Evolutionary conservation across 2,797 vertebrate genomes (phyloP).

Genomic region (Dallia pectoralis): DNA sequence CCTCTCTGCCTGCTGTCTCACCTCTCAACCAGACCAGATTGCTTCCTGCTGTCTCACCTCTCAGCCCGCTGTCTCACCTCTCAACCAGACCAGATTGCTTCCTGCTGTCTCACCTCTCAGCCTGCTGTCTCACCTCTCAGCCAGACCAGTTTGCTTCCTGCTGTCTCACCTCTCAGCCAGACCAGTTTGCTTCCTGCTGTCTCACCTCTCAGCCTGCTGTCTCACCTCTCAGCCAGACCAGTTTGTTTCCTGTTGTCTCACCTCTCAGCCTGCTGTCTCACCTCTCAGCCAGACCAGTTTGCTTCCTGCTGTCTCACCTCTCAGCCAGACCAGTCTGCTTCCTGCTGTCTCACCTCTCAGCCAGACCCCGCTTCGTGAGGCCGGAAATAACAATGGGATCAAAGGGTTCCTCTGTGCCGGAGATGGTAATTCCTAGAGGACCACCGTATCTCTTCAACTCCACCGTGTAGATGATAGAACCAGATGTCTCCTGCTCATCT

Average conservation of each 20-base stretch:
- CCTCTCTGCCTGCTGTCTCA: too few relatives aligned
- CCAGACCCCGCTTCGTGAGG: slow-evolving; percentile 91
- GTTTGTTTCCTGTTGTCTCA: not conserved
- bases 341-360: slow-evolving; percentile 82
- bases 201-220: not conserved
- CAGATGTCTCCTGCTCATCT: slow-evolving; percentile 95
- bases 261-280: not conserved
- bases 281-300: not conserved
- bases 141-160: too few relatives aligned
- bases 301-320: slow-evolving; percentile 71
- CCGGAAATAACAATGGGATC: slow-evolving; percentile 96
- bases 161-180: too few relatives aligned
- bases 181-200: too few relatives aligned
- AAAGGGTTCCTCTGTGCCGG: slow-evolving; percentile 95
- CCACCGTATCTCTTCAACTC: slow-evolving; percentile 94
- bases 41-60: too few relatives aligned
- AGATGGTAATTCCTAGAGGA: slow-evolving; percentile 96
- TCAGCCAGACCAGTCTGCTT: not conserved
- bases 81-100: too few relatives aligned
- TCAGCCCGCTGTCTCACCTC: too few relatives aligned
- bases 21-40: too few relatives aligned
- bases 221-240: slow-evolving; percentile 7
- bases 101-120: not conserved
- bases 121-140: too few relatives aligned
- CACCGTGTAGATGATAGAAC: slow-evolving; percentile 98